These are phyloP conservation scores for Charanyca ferruginea DNA, from an alignment of 2,888 invertebrate species.

Conservation along the genomic window DNA sequence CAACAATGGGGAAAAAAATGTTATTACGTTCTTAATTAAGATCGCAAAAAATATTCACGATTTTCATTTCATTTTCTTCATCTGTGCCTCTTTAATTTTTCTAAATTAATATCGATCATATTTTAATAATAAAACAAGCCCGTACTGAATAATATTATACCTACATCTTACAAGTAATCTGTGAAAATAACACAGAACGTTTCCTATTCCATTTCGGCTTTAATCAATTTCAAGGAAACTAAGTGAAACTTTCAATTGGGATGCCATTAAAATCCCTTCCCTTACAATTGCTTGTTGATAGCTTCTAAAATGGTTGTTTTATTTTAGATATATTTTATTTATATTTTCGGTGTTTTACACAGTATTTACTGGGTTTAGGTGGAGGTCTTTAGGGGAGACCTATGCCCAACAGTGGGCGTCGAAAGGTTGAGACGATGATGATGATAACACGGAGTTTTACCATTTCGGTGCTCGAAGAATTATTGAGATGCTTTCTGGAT, in stretches of 20 bases:
- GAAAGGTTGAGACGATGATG: too few relatives aligned
- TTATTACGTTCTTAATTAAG: not conserved
- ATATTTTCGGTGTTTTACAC: not conserved
- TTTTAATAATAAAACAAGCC: not conserved
- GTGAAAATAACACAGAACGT: conserved; percentile 53
- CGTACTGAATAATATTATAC: not conserved
- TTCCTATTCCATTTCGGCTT: conserved; percentile 74
- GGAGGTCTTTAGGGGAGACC: too few relatives aligned
- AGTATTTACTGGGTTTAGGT: too few relatives aligned
- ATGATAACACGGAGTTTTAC: too few relatives aligned
- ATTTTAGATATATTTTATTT: conserved; percentile 26
- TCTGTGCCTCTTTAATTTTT: too few relatives aligned
- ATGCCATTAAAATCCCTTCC: conserved; percentile 71
- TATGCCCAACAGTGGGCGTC: too few relatives aligned
- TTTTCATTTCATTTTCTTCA: not conserved
- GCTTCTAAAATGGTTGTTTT: conserved; percentile 63
- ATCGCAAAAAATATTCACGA: too few relatives aligned
- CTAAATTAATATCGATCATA: not conserved
- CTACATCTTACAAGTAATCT: conserved; percentile 18
- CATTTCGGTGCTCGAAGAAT: not conserved
- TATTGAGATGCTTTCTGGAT: not conserved
- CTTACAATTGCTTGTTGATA: conserved; percentile 61
- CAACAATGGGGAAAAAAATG: too few relatives aligned
- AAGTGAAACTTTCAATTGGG: conserved; percentile 83
- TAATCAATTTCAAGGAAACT: conserved; percentile 81